Base-by-base conservation (phyloP, 2,113 vertebrate species). In the Hemiprocne comata region DNA sequence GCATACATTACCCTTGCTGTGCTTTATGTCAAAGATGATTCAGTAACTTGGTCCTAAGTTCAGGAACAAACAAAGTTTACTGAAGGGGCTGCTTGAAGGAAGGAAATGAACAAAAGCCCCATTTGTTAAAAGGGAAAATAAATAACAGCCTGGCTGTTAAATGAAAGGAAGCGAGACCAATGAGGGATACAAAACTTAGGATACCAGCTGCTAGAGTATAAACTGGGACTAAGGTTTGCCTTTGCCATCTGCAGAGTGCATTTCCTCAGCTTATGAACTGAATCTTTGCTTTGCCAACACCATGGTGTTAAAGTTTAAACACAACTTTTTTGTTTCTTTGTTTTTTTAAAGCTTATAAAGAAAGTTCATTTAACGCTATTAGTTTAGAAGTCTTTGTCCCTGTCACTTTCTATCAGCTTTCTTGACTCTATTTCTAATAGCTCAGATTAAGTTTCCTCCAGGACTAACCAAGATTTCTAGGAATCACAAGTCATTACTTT, bases 101-200 rank as follows among this genome's bases (percentile, higher is more conserved):
- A 88, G 36, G 70, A 74, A 57, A 80, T 28, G 38, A 94, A 97
- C 93, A 96, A 96, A 95, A 91, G 34, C 48, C 51, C 60, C 38
- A 17, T 85, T 96, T 90, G 48, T 88, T 83, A 82, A 28, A 18
- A 83, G 57, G 53, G n/a, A 86, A 96, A 92, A 95, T 85, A 95
- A 88, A 64, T 50, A 94, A 74, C 33, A 85, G 44, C 26, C 75
- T 86, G 88, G n/a, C 57, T 95, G 44, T 40, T 81, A 61, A 73
- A 55, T 85, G 75, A 94, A 92, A 93, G 83, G 92, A 97, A 69
- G 90, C 17, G 28, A 96, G 83, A 96, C 87, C 85, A 95, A 93
- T 91, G 75, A 88, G 79, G 62, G 69, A 51, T 73, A 80, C 67
- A 93, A 91, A 88, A 90, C 58, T 91, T 76, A 51, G 72, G 64